Base-by-base conservation (phyloP, 2,888 invertebrate genomes). In the Ectemnius lituratus region DNA sequence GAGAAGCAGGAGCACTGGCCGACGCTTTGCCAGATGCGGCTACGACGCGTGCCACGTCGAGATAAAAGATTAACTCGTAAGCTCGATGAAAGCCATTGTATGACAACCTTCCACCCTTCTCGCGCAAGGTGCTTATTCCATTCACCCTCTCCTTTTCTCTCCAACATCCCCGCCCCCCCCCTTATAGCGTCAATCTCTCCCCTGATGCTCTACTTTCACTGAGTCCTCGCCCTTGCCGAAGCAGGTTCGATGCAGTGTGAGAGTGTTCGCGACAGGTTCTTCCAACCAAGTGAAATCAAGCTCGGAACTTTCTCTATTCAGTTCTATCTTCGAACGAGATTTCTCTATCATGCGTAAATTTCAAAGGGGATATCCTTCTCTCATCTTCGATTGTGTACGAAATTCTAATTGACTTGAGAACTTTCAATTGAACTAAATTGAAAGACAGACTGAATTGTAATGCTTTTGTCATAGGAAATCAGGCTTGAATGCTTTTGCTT, bases 21-120 rank as follows among this genome's bases (percentile, higher is more conserved):
- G 88, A 88, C 52, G 52, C 5, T 67, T 67, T 77, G 87, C 86
- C 90, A 90, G 90, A 90, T 90, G 90, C 84, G 88, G 84, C 85
- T 85, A 79, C 82, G 88, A 83, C 89, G 88, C 89, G 89, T 89
- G 89, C 88, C 88, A 82, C 87, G 83, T 85, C 85, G 85, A 85
- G 86, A 89, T 89, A 88, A 89, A 88, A 88, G 87, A 89, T 88
- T 89, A 83, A 73, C 82, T 86, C 83, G 86, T 82, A 76, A 84
- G 81, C 81, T 62, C 73, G 77, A 74, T 77, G 80, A 86, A 79
- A 78, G 76, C 80, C 80, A 88, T 87, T 88, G 86, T 88, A 78
- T 78, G 70, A 70, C 72, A 73, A 63, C 46, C 5, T 3, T 18
- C 45, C 45, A 5, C 61, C 61, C 45, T 61, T 45, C 28, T 27